A percentile compares a stretch with the other conserved stretches of the same genome.
These are phyloP conservation scores for Caenorhabditis latens DNA, from an alignment of 1,140 invertebrate genomes.

Conservation along the genomic window DNA sequence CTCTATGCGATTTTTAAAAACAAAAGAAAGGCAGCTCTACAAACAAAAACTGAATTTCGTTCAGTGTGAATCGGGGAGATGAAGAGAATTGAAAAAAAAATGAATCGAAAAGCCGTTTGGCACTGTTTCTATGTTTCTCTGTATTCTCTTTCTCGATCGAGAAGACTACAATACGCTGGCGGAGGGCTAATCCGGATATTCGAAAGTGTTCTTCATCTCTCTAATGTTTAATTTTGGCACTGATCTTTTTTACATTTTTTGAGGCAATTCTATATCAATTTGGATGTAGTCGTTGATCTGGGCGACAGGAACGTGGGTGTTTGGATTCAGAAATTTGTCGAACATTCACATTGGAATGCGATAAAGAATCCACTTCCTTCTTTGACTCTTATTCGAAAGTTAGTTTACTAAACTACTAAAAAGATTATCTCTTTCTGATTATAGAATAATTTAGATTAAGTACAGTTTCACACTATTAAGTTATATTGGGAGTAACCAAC, in stretches of 20 bases:
- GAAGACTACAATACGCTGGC: constrained; percentile 9
- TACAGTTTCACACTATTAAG: too few species aligned
- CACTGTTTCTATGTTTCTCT: constrained; percentile 24
- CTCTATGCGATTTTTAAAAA: not conserved
- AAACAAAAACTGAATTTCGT: not conserved
- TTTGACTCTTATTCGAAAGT: too few species aligned
- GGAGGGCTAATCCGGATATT: constrained; percentile 41
- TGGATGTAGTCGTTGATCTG: not conserved
- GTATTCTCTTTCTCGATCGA: constrained; percentile 17
- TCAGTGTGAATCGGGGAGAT: not conserved
- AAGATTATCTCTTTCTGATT: too few species aligned
- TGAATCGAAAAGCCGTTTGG: constrained; percentile 19
- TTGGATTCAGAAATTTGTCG: not conserved
- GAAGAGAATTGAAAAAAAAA: not conserved
- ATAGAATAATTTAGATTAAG: too few species aligned
- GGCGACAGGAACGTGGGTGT: not conserved
- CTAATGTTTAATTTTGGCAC: constrained; percentile 32
- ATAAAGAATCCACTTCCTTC: too few species aligned
- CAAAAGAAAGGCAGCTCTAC: not conserved
- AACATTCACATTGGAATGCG: not conserved
- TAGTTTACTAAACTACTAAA: too few species aligned
- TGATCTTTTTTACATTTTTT: constrained; percentile 45
- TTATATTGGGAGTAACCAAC: not conserved
- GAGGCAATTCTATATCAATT: not conserved
- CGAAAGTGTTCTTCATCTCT: constrained; percentile 43